phyloP scores from a whole-genome alignment of 2,797 vertebrate species.

The Microctenopoma lineatum region DNA sequence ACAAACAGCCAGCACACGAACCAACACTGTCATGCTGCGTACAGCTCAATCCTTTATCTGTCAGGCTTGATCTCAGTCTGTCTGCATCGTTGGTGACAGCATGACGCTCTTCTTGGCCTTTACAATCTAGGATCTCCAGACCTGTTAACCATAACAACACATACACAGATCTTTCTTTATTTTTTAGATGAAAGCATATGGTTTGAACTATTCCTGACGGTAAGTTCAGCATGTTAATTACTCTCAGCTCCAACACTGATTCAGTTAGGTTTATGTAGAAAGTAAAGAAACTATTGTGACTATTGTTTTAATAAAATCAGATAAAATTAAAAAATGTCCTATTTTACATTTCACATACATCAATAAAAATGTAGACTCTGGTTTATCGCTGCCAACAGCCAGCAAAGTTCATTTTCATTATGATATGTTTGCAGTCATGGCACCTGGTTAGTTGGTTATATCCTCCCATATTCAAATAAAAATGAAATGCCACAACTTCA shows the following conservation, averaged over 20 bases:
- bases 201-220: neutral
- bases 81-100: conserved; percentile 44
- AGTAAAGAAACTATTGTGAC: neutral
- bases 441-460: neutral
- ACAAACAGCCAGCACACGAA: conserved; percentile 38
- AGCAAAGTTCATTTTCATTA: neutral
- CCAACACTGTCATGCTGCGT: conserved; percentile 19
- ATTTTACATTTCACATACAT: neutral
- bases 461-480: neutral
- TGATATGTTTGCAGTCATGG: neutral
- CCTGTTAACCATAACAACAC: conserved; percentile 21
- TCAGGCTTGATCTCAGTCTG: conserved; percentile 42
- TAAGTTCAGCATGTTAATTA: neutral
- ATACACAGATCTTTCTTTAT: neutral
- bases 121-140: conserved; percentile 17
- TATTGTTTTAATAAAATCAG: too few relatives aligned
- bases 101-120: conserved; percentile 40
- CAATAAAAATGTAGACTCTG: neutral
- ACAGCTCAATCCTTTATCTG: conserved; percentile 41
- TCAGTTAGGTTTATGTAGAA: neutral
- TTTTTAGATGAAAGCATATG: neutral
- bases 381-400: too few relatives aligned
- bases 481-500: neutral
- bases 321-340: too few relatives aligned
- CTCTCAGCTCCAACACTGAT: neutral